Base-by-base conservation (phyloP, 2,797 vertebrate species). In the Myotis vivesi region DNA sequence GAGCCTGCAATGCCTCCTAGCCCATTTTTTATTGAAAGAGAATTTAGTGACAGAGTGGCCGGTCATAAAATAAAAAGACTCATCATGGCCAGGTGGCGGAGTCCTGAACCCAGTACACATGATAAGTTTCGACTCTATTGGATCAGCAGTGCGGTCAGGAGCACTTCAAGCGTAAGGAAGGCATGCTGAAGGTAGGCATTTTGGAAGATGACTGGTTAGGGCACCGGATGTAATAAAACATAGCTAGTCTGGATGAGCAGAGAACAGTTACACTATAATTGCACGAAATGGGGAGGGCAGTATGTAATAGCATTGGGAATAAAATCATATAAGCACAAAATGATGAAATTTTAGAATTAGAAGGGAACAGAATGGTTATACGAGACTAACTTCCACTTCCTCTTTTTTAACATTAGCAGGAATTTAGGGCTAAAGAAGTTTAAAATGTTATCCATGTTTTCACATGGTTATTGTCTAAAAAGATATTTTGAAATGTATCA, bases 351-450 rank as follows among this genome's bases (percentile, higher is more conserved):
- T 92, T 82, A 89, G 53, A 89, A 57, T 49, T 82, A 20, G 12
- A 84, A 69, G 25, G 44, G 13, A 94, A 22, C 13, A 17, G 55
- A 72, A 69, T 83, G 36, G 15, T 84, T 85, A 72, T 82, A 72
- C n/a, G 15, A 76, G 41, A 0, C 41, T 69, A 87, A 55, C n/a
- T 36, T 92, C 80, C n/a, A 73, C 41, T 69, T 89, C 3, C 12
- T 91, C 7, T 41, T 76, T 89, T 77, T 75, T 59, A 66, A 82
- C 13, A 49, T 69, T 89, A 68, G 77, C 16, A 84, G 30, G 92
- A 87, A 87, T 30, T 79, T 89, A 90, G 7, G 6, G 12, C 20
- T 93, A 95, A 90, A 62, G 36, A 94, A 96, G 8, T 73, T 95
- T 93, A 68, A 92, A 80, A 77, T 86, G 28, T 15, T 62, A 73